These are phyloP conservation scores for Phania funesta DNA, from an alignment of 2,888 invertebrate species.

Conservation along the genomic window DNA sequence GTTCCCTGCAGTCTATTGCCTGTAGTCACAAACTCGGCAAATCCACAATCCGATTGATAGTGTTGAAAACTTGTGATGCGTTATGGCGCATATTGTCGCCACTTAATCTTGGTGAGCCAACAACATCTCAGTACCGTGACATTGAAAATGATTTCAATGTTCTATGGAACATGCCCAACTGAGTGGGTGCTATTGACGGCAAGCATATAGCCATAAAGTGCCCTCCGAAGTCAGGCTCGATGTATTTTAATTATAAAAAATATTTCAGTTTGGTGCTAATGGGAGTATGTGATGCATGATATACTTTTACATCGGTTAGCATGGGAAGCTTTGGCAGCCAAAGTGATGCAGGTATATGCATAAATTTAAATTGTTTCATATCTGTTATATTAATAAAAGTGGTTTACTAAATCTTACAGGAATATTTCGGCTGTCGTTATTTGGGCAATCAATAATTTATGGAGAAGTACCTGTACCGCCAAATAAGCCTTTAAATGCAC, in stretches of 20 bases:
- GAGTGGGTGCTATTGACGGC: conserved; percentile 17
- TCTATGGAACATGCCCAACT: conserved; percentile 49
- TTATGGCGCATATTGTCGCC: neutral
- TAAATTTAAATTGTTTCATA: too few species aligned
- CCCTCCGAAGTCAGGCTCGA: conserved; percentile 34
- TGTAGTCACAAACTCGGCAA: too few species aligned
- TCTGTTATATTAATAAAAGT: too few species aligned
- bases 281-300: conserved; percentile 2
- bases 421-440: too few species aligned
- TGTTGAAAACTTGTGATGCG: neutral
- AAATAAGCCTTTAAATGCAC: too few species aligned
- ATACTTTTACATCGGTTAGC: too few species aligned
- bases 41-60: too few species aligned
- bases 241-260: conserved; percentile 53
- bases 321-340: conserved; percentile 2
- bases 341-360: neutral
- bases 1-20: neutral
- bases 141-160: conserved; percentile 35
- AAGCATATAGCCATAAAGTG: conserved; percentile 24
- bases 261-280: conserved; percentile 14
- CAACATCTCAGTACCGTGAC: conserved; percentile 10
- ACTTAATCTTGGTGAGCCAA: neutral
- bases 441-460: too few species aligned
- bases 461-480: too few species aligned
- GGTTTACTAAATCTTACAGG: too few species aligned